Percentiles rank a stretch among this genome's conserved stretches.
Evolutionary conservation across 37 sponge, comb jelly and placozoan species (phyloP).

Genomic region (Ephydatia muelleri): DNA sequence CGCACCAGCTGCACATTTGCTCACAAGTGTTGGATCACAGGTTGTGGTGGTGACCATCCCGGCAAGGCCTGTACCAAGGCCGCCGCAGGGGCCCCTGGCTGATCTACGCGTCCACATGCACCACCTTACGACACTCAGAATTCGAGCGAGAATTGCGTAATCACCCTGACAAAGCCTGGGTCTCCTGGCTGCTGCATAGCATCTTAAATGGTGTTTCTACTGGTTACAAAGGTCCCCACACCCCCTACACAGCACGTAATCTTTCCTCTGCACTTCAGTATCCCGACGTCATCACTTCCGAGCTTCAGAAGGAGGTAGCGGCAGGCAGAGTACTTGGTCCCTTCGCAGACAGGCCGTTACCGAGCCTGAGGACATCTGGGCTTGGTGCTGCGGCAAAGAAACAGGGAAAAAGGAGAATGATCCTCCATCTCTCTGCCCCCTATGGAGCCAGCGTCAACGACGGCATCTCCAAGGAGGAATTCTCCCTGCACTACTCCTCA

Average conservation of each 20-base stretch:
- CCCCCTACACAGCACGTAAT: slow-evolving; percentile 12
- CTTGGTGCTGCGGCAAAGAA: too few species aligned
- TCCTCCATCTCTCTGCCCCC: not conserved
- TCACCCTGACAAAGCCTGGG: too few species aligned
- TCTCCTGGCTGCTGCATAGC: slow-evolving; percentile 10
- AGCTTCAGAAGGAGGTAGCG: too few species aligned
- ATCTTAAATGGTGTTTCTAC: slow-evolving; percentile 12
- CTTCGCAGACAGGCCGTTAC: too few species aligned
- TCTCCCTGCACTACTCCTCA: too few species aligned
- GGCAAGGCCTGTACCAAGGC: slow-evolving; percentile 16
- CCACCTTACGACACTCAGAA: slow-evolving; percentile 19
- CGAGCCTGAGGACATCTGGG: too few species aligned
- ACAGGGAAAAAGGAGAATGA: slow-evolving; percentile 9
- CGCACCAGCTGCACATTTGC: slow-evolving; percentile 23
- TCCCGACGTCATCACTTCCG: slow-evolving; percentile 14
- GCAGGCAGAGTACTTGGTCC: too few species aligned
- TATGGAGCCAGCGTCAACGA: too few species aligned
- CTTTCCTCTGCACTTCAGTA: slow-evolving; percentile 24
- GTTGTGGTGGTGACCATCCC: slow-evolving; percentile 34
- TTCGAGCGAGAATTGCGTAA: slow-evolving; percentile 24
- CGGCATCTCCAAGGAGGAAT: too few species aligned
- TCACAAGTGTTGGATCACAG: slow-evolving; percentile 29
- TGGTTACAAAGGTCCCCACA: slow-evolving; percentile 29
- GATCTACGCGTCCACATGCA: slow-evolving; percentile 1
- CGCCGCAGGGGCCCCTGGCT: slow-evolving; percentile 24